These are phyloP conservation scores for Hypomecis atomaria DNA, from an alignment of 2,888 invertebrate species.

Conservation along the genomic window DNA sequence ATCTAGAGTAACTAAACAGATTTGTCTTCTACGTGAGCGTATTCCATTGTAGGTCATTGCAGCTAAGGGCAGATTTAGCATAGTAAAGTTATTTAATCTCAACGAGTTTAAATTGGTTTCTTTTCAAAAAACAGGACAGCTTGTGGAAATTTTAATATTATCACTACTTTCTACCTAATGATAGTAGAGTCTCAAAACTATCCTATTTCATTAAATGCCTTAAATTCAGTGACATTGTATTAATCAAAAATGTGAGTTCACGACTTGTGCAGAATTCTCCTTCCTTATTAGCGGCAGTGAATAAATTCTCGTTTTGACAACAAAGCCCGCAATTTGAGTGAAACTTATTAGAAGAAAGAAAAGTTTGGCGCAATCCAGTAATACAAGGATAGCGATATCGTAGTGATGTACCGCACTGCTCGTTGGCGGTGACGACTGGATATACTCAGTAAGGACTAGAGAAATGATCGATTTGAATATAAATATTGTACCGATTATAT, in stretches of 20 bases:
- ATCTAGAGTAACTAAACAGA: no score
- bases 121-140: no score
- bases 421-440: conserved; percentile 47
- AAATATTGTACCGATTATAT: no score
- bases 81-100: no score
- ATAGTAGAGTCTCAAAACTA: no score
- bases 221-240: not conserved
- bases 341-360: conserved; percentile 39
- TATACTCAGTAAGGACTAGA: conserved; percentile 16
- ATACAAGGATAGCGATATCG: conserved; percentile 50
- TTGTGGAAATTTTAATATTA: no score
- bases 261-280: not conserved
- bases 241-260: not conserved
- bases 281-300: conserved; percentile 9
- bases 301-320: conserved; percentile 29
- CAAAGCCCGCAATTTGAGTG: conserved; percentile 35
- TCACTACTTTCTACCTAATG: no score
- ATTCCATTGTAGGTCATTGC: no score
- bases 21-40: no score
- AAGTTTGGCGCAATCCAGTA: conserved; percentile 49
- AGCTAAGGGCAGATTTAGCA: no score
- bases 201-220: no score
- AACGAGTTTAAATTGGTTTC: no score
- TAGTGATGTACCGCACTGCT: conserved; percentile 63
- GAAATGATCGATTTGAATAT: conserved; percentile 8